A percentile compares a stretch with the other conserved stretches of the same genome.
Evolutionary conservation across 2,113 vertebrate genomes (phyloP).

Genomic region (Paramisgurnus dabryanus): DNA sequence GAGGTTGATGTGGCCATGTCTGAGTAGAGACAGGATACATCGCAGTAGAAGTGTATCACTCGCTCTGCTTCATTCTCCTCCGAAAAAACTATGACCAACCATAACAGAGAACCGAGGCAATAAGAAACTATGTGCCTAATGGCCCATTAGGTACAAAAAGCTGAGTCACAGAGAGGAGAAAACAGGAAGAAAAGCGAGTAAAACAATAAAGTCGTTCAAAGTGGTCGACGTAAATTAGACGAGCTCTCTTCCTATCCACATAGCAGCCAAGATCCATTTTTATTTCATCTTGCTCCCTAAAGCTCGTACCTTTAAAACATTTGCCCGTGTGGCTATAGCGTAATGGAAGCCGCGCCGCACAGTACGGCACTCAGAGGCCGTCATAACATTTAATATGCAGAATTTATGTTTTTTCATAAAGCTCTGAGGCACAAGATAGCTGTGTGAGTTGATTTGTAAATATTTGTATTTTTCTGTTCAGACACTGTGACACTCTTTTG

Average conservation of each 20-base stretch:
- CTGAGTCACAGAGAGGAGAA: not conserved
- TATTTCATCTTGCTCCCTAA: not conserved
- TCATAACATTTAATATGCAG: slow-evolving; percentile 7
- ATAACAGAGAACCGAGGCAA: not conserved
- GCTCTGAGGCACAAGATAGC: not conserved
- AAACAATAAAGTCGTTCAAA: not conserved
- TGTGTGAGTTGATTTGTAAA: not conserved
- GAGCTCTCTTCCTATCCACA: not conserved
- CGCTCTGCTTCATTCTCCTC: not conserved
- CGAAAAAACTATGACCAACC: not conserved
- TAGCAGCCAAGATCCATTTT: not conserved
- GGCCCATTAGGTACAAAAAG: slow-evolving; percentile 11
- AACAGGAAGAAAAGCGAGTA: not conserved
- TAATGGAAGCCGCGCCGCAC: not conserved
- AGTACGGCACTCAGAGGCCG: not conserved
- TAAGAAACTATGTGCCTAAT: slow-evolving; percentile 22
- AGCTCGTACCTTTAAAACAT: not conserved
- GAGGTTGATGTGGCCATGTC: not conserved
- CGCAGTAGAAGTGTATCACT: not conserved
- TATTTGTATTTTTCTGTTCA: not conserved
- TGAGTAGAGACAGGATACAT: not conserved
- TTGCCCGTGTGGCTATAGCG: not conserved
- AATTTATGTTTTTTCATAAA: not conserved
- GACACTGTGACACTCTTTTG: not conserved
- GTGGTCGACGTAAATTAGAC: not conserved